A percentile compares a stretch with the other conserved stretches of the same genome.
Evolutionary conservation across 2,888 invertebrate genomes (phyloP).

Genomic region (Ennomos quercinarius): DNA sequence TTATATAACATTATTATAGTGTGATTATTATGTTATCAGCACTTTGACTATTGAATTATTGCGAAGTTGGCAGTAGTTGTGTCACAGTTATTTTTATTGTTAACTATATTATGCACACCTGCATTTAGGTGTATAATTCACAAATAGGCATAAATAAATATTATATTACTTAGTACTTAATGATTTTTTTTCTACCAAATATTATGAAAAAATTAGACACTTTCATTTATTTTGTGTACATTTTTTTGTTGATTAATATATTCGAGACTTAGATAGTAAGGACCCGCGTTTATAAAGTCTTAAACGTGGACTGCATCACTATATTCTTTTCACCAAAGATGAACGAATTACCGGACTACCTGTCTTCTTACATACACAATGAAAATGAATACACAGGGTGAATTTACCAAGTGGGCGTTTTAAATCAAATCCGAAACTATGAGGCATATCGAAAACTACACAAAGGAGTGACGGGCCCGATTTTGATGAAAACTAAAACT

Average conservation of each 20-base stretch:
- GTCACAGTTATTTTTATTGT: slow-evolving; percentile 35
- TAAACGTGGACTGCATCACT: slow-evolving; percentile 34
- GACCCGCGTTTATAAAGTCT: slow-evolving; percentile 35
- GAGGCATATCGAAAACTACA: too few relatives aligned
- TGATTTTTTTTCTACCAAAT: slow-evolving; percentile 74
- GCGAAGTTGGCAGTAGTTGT: slow-evolving; percentile 44
- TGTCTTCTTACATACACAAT: slow-evolving; percentile 9
- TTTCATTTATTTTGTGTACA: slow-evolving; percentile 65
- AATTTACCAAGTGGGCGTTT: too few relatives aligned
- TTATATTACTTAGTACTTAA: slow-evolving; percentile 77
- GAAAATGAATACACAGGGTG: too few relatives aligned
- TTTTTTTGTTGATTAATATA: slow-evolving; percentile 73
- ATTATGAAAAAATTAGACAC: slow-evolving; percentile 71
- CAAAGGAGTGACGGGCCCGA: too few relatives aligned
- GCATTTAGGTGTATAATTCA: slow-evolving; percentile 59
- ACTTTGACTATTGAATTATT: slow-evolving; percentile 35
- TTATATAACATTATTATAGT: slow-evolving; percentile 2
- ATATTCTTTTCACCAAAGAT: slow-evolving; percentile 73
- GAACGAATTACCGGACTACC: slow-evolving; percentile 20
- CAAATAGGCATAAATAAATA: slow-evolving; percentile 67
- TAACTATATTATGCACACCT: slow-evolving; percentile 39
- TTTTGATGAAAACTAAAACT: too few relatives aligned
- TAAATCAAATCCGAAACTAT: too few relatives aligned
- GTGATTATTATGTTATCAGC: slow-evolving; percentile 22
- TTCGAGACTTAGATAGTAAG: slow-evolving; percentile 60